Conservation (phyloP, 2,113 vertebrate species). For the Hyla sarda region DNA sequence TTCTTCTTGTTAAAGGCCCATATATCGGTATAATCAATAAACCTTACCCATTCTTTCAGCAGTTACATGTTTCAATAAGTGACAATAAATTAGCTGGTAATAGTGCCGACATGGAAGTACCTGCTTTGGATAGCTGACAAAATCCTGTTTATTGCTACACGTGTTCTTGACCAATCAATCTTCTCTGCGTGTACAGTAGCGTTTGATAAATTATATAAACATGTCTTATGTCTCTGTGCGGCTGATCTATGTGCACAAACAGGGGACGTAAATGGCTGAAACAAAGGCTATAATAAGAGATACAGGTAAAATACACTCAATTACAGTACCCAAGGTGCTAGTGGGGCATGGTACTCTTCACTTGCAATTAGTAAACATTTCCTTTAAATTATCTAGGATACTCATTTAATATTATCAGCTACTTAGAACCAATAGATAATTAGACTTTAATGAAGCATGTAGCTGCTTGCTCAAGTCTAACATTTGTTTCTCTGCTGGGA, state of each 20-base stretch:
- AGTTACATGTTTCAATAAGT: conserved; percentile 17
- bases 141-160: conserved; percentile 34
- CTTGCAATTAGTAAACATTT: conserved; percentile 87
- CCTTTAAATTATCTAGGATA: conserved; percentile 88
- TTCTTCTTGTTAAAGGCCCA: conserved; percentile 2
- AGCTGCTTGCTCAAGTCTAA: conserved; percentile 91
- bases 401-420: conserved; percentile 99
- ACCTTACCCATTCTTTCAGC: neutral
- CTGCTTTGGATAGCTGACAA: conserved; percentile 38
- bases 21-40: conserved; percentile 34
- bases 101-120: conserved; percentile 13
- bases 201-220: conserved; percentile 25
- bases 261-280: conserved; percentile 37
- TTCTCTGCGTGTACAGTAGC: conserved; percentile 27
- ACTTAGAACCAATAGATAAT: conserved; percentile 99
- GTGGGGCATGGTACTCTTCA: conserved; percentile 78
- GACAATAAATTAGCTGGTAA: conserved; percentile 37
- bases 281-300: conserved; percentile 64
- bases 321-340: conserved; percentile 78
- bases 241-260: conserved; percentile 41
- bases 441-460: conserved; percentile 98
- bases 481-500: conserved; percentile 93
- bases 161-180: conserved; percentile 35
- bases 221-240: neutral
- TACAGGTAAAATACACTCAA: conserved; percentile 72